Evolutionary conservation across 2,113 vertebrate species (phyloP), one percentile per base, ranked within the genome.

Genomic region (Accipiter cooperii): DNA sequence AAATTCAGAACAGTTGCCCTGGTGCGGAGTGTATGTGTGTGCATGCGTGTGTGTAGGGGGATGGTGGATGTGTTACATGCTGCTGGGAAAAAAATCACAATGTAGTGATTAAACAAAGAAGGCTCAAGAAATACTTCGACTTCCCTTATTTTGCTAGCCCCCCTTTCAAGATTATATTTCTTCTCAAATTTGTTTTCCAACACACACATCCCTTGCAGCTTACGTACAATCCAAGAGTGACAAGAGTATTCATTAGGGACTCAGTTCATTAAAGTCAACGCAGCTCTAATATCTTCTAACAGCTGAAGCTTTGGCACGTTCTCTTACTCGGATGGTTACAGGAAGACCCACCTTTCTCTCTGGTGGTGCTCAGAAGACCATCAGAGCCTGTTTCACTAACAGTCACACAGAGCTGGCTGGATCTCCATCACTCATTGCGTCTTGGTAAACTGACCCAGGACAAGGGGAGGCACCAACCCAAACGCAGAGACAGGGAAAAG

Each of bases 1-100:
- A 97, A 97, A 96, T 40, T 17, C 68, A 80, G 95, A 95, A 94
- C 93, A 42, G 90, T 97, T 73, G 94, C 95, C 92, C 94, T 69
- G 90, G 84, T 74, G 64, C 12, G 0, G 89, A 8, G 58, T 13
- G 55, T 52, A 24, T 6, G 80, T 79, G 88, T 49, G 77, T 36
- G 24, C 16, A 26, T 29, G 55, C 2, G 47, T 51, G 73, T 64
- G 66, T 29, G 68, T 29, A 95, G 95, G 94, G 95, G 94, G 94
- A 63, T 89, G 96, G 91, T 60, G 78, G n/a, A 49, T 46, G 73
- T 64, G 75, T 36, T 74, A 29, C 75, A 47, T 17, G 86, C 79
- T 63, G 84, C 58, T 74, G 77, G 86, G 49, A 64, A 76, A 64
- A 76, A 92, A 83, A 92, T 66, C 82, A 52, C 38, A 4, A 51